Conservation (phyloP, 1,140 invertebrate species). For the Reticulitermes speratus region DNA sequence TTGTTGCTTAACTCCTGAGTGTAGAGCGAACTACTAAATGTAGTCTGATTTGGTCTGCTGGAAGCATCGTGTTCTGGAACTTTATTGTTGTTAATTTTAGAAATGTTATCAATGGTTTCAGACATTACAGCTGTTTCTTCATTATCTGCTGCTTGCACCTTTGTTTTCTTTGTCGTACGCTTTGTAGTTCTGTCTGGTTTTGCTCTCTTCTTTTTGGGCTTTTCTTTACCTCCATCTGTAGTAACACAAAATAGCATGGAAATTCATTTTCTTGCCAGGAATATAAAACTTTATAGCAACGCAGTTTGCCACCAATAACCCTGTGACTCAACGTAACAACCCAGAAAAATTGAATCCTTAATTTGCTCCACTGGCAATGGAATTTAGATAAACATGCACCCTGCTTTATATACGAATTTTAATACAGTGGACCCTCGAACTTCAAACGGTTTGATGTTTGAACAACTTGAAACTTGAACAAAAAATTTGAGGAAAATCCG, state of each 20-base stretch:
- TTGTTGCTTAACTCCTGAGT: background rate
- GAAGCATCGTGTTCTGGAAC: background rate
- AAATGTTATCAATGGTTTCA: background rate
- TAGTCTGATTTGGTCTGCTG: background rate
- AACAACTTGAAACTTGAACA: too few species aligned
- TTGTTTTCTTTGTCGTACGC: background rate
- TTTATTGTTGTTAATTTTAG: background rate
- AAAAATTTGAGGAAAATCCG: too few species aligned
- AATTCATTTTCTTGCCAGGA: too few species aligned
- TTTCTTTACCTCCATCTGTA: background rate
- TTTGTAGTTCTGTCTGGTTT: background rate
- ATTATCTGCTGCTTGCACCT: background rate
- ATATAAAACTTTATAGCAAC: too few species aligned
- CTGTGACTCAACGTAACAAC: too few species aligned
- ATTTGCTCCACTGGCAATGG: too few species aligned
- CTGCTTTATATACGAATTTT: too few species aligned
- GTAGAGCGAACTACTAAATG: background rate
- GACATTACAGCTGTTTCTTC: background rate
- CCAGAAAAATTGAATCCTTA: too few species aligned
- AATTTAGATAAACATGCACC: too few species aligned
- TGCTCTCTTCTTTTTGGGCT: background rate
- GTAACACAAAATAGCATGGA: background rate
- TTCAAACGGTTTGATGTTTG: too few species aligned
- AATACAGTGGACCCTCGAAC: too few species aligned
- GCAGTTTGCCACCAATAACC: too few species aligned